phyloP scores from a whole-genome alignment of 2,113 vertebrate species.

The Tragelaphus scriptus region DNA sequence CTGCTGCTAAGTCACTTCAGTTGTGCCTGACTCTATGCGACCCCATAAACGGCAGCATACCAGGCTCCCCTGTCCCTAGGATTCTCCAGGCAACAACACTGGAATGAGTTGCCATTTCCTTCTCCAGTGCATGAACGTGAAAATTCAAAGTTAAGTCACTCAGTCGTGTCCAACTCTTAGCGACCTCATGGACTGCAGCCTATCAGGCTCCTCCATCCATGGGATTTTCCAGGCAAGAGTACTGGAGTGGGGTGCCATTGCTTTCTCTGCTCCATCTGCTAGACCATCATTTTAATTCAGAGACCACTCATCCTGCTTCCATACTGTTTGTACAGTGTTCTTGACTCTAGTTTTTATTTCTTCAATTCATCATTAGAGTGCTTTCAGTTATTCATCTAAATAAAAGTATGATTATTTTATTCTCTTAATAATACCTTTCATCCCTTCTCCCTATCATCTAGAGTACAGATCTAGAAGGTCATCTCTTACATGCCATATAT shows the following conservation, averaged over 20 bases:
- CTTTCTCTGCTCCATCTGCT: not conserved
- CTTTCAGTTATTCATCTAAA: not conserved
- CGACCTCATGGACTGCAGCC: no score
- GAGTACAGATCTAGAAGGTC: not conserved
- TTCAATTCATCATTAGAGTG: not conserved
- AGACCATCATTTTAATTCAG: not conserved
- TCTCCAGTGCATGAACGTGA: no score
- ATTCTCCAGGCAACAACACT: no score
- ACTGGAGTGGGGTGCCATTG: no score
- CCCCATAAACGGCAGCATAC: no score
- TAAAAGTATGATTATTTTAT: not conserved
- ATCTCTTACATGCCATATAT: not conserved
- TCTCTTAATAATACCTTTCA: not conserved
- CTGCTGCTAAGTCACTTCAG: no score
- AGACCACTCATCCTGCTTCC: not conserved
- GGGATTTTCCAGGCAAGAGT: no score
- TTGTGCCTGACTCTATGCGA: rapidly evolving
- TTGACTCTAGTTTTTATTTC: not conserved
- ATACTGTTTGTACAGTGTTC: not conserved
- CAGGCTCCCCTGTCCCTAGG: rapidly evolving
- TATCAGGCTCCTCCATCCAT: no score
- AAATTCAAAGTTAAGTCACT: rapidly evolving
- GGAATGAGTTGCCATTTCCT: no score
- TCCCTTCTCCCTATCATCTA: not conserved
- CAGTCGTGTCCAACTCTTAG: rapidly evolving